Conservation (phyloP, 1,140 invertebrate genomes). For the Drosophila mayri region DNA sequence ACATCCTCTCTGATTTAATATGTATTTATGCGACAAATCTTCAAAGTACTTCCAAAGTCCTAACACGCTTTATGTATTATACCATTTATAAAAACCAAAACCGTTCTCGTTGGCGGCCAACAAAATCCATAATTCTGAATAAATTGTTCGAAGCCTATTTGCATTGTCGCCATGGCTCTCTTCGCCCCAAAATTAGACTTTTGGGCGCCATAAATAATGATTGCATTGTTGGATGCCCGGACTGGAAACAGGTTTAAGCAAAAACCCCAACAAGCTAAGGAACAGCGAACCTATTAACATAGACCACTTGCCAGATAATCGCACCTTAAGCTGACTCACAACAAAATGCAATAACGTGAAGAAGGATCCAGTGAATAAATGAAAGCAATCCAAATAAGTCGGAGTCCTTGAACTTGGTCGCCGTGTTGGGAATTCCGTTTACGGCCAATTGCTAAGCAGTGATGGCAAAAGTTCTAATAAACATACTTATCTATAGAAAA, state of each 20-base stretch:
- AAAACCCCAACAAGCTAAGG: conserved; percentile 16
- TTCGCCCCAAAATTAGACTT: conserved; percentile 32
- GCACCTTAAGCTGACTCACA: conserved; percentile 41
- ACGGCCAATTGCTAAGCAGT: conserved; percentile 18
- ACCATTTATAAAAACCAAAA: conserved; percentile 3
- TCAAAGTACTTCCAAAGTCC: conserved; percentile 2
- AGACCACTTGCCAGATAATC: conserved; percentile 64
- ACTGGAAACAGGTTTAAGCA: conserved; percentile 18
- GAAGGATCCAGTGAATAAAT: conserved; percentile 20
- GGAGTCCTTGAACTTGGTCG: conserved; percentile 54
- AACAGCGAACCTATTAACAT: conserved; percentile 58
- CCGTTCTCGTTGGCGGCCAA: background rate
- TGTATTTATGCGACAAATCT: conserved; percentile 12
- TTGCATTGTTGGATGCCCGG: conserved; percentile 33
- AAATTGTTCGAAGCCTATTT: conserved; percentile 43
- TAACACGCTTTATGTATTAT: background rate
- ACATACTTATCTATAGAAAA: background rate
- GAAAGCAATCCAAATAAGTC: conserved; percentile 14
- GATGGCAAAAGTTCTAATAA: conserved; percentile 1
- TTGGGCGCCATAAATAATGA: conserved; percentile 53
- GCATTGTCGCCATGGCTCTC: conserved; percentile 8
- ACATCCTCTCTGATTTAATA: background rate
- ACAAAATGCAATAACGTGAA: conserved; percentile 24
- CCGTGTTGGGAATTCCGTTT: conserved; percentile 20
- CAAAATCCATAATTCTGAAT: conserved; percentile 47